Evolutionary conservation across 2,888 invertebrate genomes (phyloP).

Genomic region (Tryphoninae sp.): DNA sequence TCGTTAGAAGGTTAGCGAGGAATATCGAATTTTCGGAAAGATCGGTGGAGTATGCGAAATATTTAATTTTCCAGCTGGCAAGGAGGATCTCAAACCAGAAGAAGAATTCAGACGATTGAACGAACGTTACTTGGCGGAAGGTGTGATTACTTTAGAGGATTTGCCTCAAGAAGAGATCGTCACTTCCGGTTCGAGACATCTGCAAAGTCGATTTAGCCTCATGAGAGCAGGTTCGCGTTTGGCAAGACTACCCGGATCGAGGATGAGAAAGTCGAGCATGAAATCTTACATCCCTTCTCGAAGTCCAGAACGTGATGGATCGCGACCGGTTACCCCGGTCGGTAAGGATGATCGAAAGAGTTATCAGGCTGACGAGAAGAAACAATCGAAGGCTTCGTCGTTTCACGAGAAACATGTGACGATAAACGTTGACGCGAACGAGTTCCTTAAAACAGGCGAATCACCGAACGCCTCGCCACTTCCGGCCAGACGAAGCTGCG

Average conservation of each 20-base stretch:
- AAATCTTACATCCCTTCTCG: not conserved
- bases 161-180: not conserved
- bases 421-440: not conserved
- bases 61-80: constrained; percentile 14
- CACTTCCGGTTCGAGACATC: not conserved
- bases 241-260: not conserved
- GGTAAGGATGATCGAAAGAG: not conserved
- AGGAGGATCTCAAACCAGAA: constrained; percentile 29
- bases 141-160: constrained; percentile 30
- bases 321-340: not conserved
- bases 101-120: constrained; percentile 58
- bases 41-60: not conserved
- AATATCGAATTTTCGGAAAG: constrained; percentile 5
- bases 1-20: constrained; percentile 17
- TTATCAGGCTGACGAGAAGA: not conserved
- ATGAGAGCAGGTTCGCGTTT: not conserved
- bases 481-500: constrained; percentile 58
- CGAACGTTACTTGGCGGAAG: constrained; percentile 51
- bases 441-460: not conserved
- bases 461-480: constrained; percentile 22
- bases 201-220: not conserved
- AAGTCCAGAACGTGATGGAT: not conserved
- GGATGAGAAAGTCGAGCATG: not conserved
- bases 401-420: constrained; percentile 8
- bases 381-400: not conserved